A percentile compares a stretch with the other conserved stretches of the same genome.
Evolutionary conservation across 2,113 vertebrate species (phyloP).

Genomic region (Gymnobelideus leadbeateri): DNA sequence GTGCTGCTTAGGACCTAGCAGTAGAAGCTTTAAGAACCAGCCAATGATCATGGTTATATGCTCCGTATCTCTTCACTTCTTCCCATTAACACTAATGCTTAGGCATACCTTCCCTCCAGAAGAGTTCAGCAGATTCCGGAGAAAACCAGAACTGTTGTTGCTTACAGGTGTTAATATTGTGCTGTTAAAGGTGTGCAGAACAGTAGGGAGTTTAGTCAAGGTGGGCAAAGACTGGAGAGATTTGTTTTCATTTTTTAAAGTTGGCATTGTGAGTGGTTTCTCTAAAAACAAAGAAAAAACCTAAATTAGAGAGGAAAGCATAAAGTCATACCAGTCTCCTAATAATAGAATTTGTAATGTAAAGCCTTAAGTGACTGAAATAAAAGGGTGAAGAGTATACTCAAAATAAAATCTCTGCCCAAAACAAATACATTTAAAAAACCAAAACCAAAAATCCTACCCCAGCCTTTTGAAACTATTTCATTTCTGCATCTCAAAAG

Average conservation of each 20-base stretch:
- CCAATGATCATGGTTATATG: background rate
- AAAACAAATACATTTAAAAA: background rate
- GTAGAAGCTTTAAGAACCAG: background rate
- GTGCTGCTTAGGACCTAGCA: background rate
- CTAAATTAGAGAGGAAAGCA: slow-evolving; percentile 4
- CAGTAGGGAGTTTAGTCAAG: slow-evolving; percentile 83
- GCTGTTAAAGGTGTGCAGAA: slow-evolving; percentile 88
- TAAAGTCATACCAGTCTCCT: slow-evolving; percentile 20
- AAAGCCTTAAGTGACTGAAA: background rate
- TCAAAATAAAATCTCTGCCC: background rate
- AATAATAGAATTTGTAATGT: slow-evolving; percentile 10
- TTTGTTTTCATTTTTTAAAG: slow-evolving; percentile 86
- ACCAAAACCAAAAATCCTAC: background rate
- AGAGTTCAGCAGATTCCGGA: slow-evolving; percentile 87
- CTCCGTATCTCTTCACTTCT: background rate
- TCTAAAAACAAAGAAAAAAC: slow-evolving; percentile 76
- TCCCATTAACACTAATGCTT: background rate
- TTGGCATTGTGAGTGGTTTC: slow-evolving; percentile 80
- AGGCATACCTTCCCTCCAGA: slow-evolving; percentile 84
- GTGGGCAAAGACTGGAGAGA: slow-evolving; percentile 84
- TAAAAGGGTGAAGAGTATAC: background rate
- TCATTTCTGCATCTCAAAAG: background rate
- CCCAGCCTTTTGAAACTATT: background rate
- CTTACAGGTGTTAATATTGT: slow-evolving; percentile 87
- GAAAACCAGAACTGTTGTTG: slow-evolving; percentile 86